phyloP scores from a whole-genome alignment of 2,113 vertebrate genomes.

The Bombycilla garrulus region DNA sequence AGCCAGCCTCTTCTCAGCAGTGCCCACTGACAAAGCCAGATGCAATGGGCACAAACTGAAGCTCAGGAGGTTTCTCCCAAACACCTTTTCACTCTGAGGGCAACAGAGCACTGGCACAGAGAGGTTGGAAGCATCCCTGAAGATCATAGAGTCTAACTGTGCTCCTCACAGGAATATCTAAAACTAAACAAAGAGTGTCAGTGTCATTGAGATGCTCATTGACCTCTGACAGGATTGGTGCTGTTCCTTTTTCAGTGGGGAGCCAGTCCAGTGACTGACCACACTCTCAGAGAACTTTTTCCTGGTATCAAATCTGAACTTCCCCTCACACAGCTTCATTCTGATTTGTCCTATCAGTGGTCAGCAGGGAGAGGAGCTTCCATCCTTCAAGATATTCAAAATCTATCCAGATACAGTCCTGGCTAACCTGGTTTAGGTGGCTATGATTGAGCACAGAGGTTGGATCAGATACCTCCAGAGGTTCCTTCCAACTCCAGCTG shows the following conservation, averaged over 20 bases:
- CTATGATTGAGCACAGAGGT: neutral
- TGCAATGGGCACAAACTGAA: neutral
- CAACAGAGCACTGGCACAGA: neutral
- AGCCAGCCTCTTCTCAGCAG: neutral
- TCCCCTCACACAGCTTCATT: neutral
- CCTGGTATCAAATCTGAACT: neutral
- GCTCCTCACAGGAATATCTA: neutral
- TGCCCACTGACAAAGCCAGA: neutral
- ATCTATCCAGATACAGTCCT: neutral
- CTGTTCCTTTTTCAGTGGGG: neutral
- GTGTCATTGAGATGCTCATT: fast-evolving
- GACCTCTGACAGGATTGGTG: neutral
- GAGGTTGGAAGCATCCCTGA: neutral
- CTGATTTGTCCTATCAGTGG: neutral
- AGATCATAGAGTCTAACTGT: fast-evolving
- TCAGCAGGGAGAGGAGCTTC: neutral
- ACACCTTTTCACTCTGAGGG: neutral
- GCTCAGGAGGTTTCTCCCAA: neutral
- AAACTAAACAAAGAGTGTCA: neutral
- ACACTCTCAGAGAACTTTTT: neutral
- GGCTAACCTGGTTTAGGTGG: neutral
- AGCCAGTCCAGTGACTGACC: neutral
- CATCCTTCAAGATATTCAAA: neutral
- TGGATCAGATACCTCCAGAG: neutral
- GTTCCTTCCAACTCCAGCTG: neutral